These are phyloP conservation scores for Aleadryas rufinucha DNA, from an alignment of 2,113 vertebrate genomes.

Conservation along the genomic window DNA sequence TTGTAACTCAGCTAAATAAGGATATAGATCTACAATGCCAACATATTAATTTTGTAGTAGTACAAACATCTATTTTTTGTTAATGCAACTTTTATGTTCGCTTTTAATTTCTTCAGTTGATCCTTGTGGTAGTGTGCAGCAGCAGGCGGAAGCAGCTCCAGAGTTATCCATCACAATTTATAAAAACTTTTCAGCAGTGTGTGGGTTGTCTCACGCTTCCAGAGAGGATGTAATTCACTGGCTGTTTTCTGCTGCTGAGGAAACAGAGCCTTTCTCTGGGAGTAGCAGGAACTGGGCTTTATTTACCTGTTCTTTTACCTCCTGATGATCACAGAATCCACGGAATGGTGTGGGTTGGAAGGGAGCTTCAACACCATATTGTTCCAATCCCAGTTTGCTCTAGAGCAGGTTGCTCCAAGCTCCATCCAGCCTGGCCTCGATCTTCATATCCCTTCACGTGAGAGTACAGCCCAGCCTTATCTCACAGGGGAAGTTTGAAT, in stretches of 20 bases:
- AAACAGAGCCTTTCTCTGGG: neutral
- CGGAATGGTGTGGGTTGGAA: neutral
- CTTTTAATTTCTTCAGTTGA: neutral
- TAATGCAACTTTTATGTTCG: neutral
- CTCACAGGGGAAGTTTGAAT: neutral
- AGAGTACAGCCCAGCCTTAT: neutral
- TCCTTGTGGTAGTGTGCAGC: neutral
- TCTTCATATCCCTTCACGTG: neutral
- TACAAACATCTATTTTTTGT: neutral
- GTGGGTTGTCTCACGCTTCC: neutral
- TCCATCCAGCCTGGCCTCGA: neutral
- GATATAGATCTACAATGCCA: neutral
- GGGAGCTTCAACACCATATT: neutral
- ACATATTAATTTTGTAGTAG: neutral
- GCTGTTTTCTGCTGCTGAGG: neutral
- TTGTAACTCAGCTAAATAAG: conserved; percentile 35
- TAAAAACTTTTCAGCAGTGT: neutral
- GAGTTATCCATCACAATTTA: neutral
- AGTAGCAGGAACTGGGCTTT: neutral
- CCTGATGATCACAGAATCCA: neutral
- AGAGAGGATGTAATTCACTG: neutral
- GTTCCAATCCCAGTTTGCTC: neutral
- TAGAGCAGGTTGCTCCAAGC: neutral
- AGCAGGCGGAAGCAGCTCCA: neutral
- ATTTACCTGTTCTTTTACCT: neutral